Percentiles rank a stretch among this genome's conserved stretches.
Conservation (phyloP, 2,888 invertebrate genomes). For the Hirtodrosophila cameraria region DNA sequence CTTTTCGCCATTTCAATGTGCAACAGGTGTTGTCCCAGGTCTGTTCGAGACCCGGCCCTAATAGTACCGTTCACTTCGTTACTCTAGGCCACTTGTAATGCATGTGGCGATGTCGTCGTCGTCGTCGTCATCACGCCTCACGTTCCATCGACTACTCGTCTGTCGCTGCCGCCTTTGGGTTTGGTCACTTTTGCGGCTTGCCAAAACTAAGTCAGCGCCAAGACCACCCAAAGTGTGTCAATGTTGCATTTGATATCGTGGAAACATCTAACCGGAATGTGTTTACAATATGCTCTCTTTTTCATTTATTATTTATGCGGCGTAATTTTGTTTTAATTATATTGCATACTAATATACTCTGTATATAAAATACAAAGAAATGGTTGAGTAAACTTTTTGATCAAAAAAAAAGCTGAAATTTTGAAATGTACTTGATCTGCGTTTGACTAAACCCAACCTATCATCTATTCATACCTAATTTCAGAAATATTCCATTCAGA, state of each 20-base stretch:
- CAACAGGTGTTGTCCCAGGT: conserved; percentile 59
- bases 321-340: not conserved
- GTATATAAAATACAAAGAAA: too few relatives aligned
- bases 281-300: conserved; percentile 4
- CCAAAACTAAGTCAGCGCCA: conserved; percentile 67
- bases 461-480: too few relatives aligned
- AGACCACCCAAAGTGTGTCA: conserved; percentile 81
- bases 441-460: too few relatives aligned
- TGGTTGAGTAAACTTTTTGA: too few relatives aligned
- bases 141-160: conserved; percentile 74
- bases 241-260: conserved; percentile 51
- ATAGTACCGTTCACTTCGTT: too few relatives aligned
- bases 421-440: too few relatives aligned
- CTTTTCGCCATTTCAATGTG: conserved; percentile 40
- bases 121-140: conserved; percentile 55
- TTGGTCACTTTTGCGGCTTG: conserved; percentile 43
- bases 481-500: too few relatives aligned
- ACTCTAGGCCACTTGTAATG: conserved; percentile 39
- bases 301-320: not conserved
- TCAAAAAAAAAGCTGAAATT: too few relatives aligned
- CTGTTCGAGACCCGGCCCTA: not conserved
- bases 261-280: conserved; percentile 14
- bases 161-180: conserved; percentile 39
- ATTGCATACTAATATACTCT: not conserved
- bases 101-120: conserved; percentile 28